Conservation (phyloP, 2,888 invertebrate genomes). For the Bombylius discolor region DNA sequence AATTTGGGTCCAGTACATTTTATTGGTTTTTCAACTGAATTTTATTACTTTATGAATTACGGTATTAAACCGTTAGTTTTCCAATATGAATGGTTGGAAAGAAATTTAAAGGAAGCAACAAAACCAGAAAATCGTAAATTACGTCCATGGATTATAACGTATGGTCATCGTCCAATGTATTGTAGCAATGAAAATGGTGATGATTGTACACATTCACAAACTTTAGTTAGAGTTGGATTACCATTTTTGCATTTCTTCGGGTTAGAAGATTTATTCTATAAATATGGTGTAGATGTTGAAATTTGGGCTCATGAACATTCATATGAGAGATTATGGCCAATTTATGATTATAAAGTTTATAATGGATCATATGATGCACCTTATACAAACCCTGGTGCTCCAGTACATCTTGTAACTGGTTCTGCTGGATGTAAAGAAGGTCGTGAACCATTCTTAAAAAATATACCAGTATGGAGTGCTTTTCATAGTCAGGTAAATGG, state of each 20-base stretch:
- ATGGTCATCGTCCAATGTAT: slow-evolving; percentile 84
- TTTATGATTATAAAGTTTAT: slow-evolving; percentile 67
- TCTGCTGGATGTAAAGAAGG: slow-evolving; percentile 79
- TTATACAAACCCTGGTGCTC: slow-evolving; percentile 55
- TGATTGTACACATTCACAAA: slow-evolving; percentile 59
- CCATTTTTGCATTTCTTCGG: slow-evolving; percentile 53
- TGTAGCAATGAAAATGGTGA: slow-evolving; percentile 71
- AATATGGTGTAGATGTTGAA: slow-evolving; percentile 83
- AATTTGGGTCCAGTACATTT: slow-evolving; percentile 83
- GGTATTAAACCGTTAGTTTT: slow-evolving; percentile 65
- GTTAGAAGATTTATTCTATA: slow-evolving; percentile 72
- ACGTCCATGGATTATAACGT: slow-evolving; percentile 72
- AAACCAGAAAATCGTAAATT: slow-evolving; percentile 55
- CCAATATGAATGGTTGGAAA: slow-evolving; percentile 75
- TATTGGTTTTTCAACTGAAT: slow-evolving; percentile 84
- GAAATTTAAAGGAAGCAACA: slow-evolving; percentile 66
- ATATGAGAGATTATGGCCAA: slow-evolving; percentile 91
- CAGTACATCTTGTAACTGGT: slow-evolving; percentile 83
- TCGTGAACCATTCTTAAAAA: slow-evolving; percentile 56
- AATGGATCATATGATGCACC: slow-evolving; percentile 44
- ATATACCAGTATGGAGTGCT: slow-evolving; percentile 62
- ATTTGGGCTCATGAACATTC: slow-evolving; percentile 98
- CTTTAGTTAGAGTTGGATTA: slow-evolving; percentile 51
- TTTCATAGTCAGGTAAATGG: slow-evolving; percentile 48
- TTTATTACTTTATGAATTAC: slow-evolving; percentile 82